Base-by-base conservation (phyloP, 2,113 vertebrate species). In the Diphyllodes magnificus region DNA sequence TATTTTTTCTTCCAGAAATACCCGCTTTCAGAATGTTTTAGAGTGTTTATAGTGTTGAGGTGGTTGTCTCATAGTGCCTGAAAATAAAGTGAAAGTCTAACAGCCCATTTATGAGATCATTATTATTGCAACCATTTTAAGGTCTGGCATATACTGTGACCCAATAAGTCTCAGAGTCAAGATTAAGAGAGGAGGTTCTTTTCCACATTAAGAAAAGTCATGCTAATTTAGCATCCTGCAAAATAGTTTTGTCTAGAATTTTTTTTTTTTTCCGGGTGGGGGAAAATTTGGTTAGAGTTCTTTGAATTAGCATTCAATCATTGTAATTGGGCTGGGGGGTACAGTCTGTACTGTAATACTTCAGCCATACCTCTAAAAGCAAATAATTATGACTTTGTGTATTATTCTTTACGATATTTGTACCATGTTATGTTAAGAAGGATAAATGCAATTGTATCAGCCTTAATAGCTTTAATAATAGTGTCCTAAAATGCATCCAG, bases 71-170 rank as follows among this genome's bases (percentile, higher is more conserved):
- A 47, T 3, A 2, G 39, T 71, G 59, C 31, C 53, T 95, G 82
- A 91, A 85, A 96, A 94, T 72, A 31, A 79, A 87, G 35, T 82
- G 2, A 89, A 64, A 44, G 5, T 82, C 45, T 82, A 87, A 79
- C 70, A 90, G 50, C 53, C 28, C 51, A 72, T 31, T 95, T 89
- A 80, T 22, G 50, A 93, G 73, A 50, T 85, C 78, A 53, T 85
- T 92, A 69, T 90, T 92, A 80, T 82, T 95, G 71, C 39, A 90
- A 18, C 54, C 50, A 70, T 91, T 95, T 92, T 85, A 91, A 57
- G 30, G 27, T 42, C 61, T 87, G 20, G 10, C n/a, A 18, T 82
- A 76, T 76, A 72, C 45, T 60, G n/a, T 44, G 49, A 90, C 31
- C 51, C 82, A 82, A 0, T 22, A 80, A 77, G 59, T 91, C 45